phyloP scores from a whole-genome alignment of 2,888 invertebrate genomes.

The Spilarctia lutea region DNA sequence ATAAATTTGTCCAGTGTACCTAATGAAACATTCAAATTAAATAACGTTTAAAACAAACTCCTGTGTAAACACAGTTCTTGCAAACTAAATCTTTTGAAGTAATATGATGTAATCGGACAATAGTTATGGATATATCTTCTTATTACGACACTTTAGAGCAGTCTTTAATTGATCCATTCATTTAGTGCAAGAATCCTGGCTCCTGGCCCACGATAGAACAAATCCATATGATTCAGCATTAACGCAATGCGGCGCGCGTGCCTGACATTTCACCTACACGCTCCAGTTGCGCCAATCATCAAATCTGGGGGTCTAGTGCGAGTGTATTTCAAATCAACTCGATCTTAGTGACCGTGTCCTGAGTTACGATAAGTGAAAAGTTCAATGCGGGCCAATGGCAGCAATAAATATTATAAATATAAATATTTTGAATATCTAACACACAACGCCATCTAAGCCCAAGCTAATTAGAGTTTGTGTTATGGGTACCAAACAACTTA shows the following conservation, averaged over 20 bases:
- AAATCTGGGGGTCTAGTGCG: background rate
- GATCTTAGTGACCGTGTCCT: background rate
- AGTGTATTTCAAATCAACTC: background rate
- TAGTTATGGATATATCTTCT: background rate
- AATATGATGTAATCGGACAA: background rate
- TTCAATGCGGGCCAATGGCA: background rate
- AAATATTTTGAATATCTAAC: too few relatives aligned
- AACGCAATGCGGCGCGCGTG: slow-evolving; percentile 27
- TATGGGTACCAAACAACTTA: too few relatives aligned
- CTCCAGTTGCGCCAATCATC: slow-evolving; percentile 38
- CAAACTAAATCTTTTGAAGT: background rate
- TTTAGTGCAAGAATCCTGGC: slow-evolving; percentile 25
- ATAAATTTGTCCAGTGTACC: too few relatives aligned
- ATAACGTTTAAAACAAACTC: too few relatives aligned
- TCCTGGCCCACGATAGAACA: slow-evolving; percentile 41
- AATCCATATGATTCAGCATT: slow-evolving; percentile 37
- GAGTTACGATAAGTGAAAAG: background rate
- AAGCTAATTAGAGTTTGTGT: too few relatives aligned
- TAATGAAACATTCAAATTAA: too few relatives aligned
- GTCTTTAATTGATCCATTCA: slow-evolving; percentile 5
- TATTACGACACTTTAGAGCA: background rate
- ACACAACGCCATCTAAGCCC: too few relatives aligned
- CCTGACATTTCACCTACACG: slow-evolving; percentile 49
- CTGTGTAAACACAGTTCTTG: background rate
- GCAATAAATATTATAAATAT: too few relatives aligned